phyloP scores from a whole-genome alignment of 2,797 vertebrate genomes.

The Acanthis flammea region DNA sequence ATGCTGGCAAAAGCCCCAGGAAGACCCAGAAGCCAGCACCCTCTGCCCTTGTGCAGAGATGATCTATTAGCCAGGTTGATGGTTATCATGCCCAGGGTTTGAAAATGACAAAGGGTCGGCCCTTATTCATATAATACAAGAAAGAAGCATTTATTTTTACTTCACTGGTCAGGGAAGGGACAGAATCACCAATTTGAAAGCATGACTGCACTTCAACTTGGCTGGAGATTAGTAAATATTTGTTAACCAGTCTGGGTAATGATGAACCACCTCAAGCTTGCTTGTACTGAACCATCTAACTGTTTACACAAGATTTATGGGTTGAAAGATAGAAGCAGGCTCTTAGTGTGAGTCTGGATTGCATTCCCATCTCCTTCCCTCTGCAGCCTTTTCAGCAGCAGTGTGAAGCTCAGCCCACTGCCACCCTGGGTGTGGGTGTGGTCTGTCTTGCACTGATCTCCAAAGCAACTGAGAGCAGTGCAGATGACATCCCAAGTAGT shows the following conservation, averaged over 20 bases:
- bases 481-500: background rate
- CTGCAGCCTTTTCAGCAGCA: background rate
- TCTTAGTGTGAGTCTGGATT: background rate
- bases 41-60: background rate
- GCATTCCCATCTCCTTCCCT: background rate
- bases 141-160: background rate
- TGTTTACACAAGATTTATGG: background rate
- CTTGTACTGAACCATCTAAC: background rate
- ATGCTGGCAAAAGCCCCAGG: background rate
- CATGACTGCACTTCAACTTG: background rate
- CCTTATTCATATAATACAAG: background rate
- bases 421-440: accelerated
- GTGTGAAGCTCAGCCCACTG: background rate
- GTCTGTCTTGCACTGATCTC: background rate
- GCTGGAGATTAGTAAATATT: background rate
- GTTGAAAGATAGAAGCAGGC: background rate
- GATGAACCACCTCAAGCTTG: background rate
- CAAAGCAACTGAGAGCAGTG: background rate
- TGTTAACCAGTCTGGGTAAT: background rate
- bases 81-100: background rate
- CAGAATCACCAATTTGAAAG: background rate
- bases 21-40: background rate
- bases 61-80: background rate
- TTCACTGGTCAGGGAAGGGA: background rate
- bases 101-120: background rate